Evolutionary conservation across 2,113 vertebrate genomes (phyloP).

Genomic region (Capreolus pygargus): DNA sequence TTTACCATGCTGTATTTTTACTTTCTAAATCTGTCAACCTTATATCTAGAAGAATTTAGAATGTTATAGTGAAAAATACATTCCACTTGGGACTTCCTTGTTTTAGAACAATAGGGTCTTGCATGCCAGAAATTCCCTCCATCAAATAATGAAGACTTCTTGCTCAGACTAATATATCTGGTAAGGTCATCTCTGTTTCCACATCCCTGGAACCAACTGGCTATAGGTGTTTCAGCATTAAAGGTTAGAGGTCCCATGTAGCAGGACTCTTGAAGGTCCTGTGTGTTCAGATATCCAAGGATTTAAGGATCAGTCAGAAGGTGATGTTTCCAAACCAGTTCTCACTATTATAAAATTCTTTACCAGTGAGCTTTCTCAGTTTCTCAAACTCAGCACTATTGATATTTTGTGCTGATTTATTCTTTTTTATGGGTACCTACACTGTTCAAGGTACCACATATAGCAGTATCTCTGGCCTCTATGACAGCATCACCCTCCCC

Average conservation of each 20-base stretch:
- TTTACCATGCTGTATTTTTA: background rate
- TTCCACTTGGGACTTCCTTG: background rate
- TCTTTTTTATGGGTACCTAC: no score
- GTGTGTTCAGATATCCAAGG: no score
- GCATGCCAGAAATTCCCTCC: background rate
- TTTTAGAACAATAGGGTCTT: background rate
- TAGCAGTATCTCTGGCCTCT: no score
- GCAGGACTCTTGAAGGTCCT: background rate
- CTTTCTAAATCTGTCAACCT: background rate
- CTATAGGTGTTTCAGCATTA: background rate
- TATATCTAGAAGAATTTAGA: background rate
- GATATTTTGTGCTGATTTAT: no score
- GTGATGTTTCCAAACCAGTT: no score
- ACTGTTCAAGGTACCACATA: no score
- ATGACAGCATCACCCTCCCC: no score
- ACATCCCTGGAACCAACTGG: background rate
- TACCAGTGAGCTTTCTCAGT: no score
- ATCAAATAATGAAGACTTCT: background rate
- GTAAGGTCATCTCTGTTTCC: background rate
- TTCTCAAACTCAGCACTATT: no score
- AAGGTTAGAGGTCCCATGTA: background rate
- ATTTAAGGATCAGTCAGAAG: no score
- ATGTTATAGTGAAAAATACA: background rate
- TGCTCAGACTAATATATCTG: background rate
- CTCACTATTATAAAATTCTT: no score